Evolutionary conservation across 2,113 vertebrate species (phyloP).

Genomic region (Myrmophylax atrothorax): DNA sequence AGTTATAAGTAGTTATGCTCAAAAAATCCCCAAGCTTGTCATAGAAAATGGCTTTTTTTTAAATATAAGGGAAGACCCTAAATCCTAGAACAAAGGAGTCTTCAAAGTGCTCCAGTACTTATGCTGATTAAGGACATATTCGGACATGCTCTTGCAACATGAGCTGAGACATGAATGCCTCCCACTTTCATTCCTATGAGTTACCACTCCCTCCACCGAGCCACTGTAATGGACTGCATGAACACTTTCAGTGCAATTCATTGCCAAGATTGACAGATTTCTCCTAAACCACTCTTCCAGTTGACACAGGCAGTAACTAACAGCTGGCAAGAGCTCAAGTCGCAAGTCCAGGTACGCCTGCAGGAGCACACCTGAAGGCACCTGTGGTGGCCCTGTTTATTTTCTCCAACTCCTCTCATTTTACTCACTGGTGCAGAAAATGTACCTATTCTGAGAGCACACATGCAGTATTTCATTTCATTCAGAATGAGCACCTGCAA

Average conservation of each 20-base stretch:
- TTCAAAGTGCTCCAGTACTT: neutral
- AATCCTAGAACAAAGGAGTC: neutral
- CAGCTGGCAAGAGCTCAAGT: neutral
- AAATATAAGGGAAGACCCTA: conserved; percentile 18
- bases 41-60: neutral
- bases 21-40: neutral
- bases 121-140: conserved; percentile 22
- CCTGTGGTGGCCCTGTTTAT: neutral
- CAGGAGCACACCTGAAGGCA: neutral
- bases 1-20: neutral
- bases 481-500: neutral
- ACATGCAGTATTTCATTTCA: neutral
- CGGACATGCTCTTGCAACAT: neutral
- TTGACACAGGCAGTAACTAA: conserved; percentile 1
- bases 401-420: neutral
- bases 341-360: neutral
- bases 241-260: neutral
- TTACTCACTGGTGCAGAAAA: neutral
- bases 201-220: conserved; percentile 3
- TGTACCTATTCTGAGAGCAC: neutral
- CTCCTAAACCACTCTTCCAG: neutral
- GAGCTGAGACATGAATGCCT: neutral
- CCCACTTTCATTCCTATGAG: conserved; percentile 46
- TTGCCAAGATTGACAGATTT: neutral
- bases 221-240: neutral